A percentile compares a stretch with the other conserved stretches of the same genome.
Evolutionary conservation across 2,888 invertebrate genomes (phyloP).

Genomic region (Chrysotoxum bicinctum): DNA sequence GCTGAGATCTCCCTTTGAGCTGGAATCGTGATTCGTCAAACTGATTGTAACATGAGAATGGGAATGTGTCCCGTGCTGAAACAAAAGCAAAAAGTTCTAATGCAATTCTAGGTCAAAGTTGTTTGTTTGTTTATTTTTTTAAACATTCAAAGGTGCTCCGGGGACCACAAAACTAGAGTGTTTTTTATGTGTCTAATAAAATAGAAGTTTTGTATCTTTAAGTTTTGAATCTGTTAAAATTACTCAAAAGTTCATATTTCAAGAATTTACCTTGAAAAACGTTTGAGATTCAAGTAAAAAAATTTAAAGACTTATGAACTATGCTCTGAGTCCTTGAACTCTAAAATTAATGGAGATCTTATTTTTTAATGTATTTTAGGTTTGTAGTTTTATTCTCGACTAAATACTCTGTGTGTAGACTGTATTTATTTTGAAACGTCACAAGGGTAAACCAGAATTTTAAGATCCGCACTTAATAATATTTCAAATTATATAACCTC

Average conservation of each 20-base stretch:
- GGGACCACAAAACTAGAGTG: not conserved
- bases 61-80: slow-evolving; percentile 61
- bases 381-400: no score
- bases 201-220: no score
- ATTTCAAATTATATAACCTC: no score
- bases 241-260: not conserved
- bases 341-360: no score
- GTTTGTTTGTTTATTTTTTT: slow-evolving; percentile 4
- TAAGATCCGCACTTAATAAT: no score
- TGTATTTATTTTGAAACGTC: no score
- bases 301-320: no score
- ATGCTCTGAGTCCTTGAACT: no score
- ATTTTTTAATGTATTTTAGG: no score
- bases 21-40: slow-evolving; percentile 57
- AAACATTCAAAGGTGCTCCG: not conserved
- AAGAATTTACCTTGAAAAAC: not conserved
- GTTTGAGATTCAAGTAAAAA: not conserved
- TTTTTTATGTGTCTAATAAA: not conserved
- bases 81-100: slow-evolving; percentile 24
- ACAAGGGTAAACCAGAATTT: no score
- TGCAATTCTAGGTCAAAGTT: slow-evolving; percentile 59
- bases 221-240: not conserved
- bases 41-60: slow-evolving; percentile 48
- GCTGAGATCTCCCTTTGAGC: slow-evolving; percentile 36
- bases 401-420: no score